Percentiles rank a stretch among this genome's conserved stretches.
These are phyloP conservation scores for Odocoileus hemionus DNA, from an alignment of 2,113 vertebrate species.

Conservation along the genomic window DNA sequence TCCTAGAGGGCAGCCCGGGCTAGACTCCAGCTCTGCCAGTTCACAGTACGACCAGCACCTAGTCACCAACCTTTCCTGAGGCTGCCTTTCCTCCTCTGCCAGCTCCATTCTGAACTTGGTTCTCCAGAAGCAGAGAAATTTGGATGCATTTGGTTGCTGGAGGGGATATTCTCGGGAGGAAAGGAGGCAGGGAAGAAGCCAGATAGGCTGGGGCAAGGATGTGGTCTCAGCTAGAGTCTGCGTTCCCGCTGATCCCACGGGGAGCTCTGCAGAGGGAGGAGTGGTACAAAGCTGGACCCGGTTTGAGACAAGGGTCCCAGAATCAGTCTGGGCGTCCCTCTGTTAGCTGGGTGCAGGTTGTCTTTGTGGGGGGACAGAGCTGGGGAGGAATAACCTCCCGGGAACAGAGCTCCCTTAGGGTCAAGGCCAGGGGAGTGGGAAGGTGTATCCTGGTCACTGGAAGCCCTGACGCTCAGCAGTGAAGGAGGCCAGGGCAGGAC, in stretches of 20 bases:
- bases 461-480: fast-evolving
- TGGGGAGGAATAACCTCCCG: neutral
- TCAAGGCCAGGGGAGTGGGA: neutral
- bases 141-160: neutral
- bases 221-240: neutral
- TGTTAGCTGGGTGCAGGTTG: neutral
- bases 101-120: neutral
- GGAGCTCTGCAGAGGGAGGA: neutral
- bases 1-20: neutral
- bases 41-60: too few species aligned
- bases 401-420: neutral
- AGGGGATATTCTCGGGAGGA: neutral
- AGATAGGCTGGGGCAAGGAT: neutral
- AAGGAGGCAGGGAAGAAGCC: neutral
- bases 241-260: fast-evolving
- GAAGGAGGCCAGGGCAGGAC: neutral
- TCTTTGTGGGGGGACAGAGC: too few species aligned
- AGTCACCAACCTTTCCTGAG: neutral
- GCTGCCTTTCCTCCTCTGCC: neutral
- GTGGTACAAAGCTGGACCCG: fast-evolving
- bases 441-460: neutral
- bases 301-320: neutral
- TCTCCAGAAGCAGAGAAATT: neutral
- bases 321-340: neutral
- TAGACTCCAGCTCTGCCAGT: neutral